These are phyloP conservation scores for Apis florea DNA, from an alignment of 1,140 invertebrate species.

Conservation along the genomic window DNA sequence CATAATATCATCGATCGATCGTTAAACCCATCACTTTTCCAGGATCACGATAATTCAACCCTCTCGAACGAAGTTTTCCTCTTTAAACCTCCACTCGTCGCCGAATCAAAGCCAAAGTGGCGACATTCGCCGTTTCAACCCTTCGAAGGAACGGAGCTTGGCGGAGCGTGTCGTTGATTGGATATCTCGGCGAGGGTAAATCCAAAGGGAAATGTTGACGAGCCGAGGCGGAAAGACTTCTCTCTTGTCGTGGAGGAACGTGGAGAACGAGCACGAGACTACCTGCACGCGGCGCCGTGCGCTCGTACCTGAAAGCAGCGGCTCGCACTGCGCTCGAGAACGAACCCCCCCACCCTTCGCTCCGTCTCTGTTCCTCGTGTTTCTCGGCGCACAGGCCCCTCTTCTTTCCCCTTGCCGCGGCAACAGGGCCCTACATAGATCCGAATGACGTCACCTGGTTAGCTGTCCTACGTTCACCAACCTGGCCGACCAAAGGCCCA, in stretches of 20 bases:
- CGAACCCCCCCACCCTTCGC: constrained; percentile 69
- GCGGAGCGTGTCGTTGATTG: neutral
- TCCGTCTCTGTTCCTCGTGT: constrained; percentile 61
- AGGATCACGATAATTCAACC: too few species aligned
- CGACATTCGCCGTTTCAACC: neutral
- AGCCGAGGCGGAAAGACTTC: neutral
- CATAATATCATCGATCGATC: too few species aligned
- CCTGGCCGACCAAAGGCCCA: constrained; percentile 56
- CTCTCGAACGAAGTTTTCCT: too few species aligned
- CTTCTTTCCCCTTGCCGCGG: constrained; percentile 37
- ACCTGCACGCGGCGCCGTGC: constrained; percentile 73
- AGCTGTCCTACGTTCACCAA: constrained; percentile 75
- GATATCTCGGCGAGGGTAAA: neutral
- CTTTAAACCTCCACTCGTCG: too few species aligned
- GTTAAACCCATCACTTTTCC: too few species aligned
- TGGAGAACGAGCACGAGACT: constrained; percentile 59
- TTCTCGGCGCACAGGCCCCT: constrained; percentile 44
- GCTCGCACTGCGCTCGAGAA: constrained; percentile 72
- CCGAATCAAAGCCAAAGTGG: too few species aligned
- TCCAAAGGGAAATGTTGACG: neutral
- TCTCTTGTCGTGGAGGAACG: constrained; percentile 33
- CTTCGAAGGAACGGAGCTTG: neutral
- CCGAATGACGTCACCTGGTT: constrained; percentile 73
- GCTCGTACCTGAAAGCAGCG: constrained; percentile 74
- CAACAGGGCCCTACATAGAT: constrained; percentile 63